Conservation (phyloP, 2,113 vertebrate species). For the Toxostoma redivivum region DNA sequence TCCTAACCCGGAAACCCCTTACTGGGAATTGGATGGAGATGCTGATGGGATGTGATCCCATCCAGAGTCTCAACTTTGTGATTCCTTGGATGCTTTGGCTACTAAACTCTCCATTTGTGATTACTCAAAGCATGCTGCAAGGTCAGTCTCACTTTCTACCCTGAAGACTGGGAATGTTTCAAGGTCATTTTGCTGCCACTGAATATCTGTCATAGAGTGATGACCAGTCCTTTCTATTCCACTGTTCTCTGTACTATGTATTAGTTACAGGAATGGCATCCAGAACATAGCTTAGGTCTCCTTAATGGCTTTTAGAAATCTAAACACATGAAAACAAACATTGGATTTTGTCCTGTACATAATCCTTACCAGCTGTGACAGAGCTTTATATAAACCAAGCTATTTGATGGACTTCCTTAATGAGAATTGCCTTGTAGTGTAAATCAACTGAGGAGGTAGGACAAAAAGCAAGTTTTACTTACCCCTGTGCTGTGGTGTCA, state of each 20-base stretch:
- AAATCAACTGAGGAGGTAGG: neutral
- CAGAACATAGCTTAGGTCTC: neutral
- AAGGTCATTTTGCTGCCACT: neutral
- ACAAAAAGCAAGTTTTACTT: neutral
- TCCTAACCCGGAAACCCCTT: neutral
- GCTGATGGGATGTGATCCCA: neutral
- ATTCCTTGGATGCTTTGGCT: neutral
- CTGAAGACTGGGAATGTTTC: neutral
- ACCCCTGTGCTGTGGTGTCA: neutral
- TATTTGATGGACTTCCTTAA: slow-evolving; percentile 27
- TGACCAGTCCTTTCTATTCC: neutral
- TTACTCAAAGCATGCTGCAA: neutral
- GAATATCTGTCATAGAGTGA: neutral
- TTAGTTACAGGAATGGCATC: slow-evolving; percentile 15
- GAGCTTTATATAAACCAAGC: neutral
- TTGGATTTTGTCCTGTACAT: neutral
- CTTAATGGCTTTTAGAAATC: slow-evolving; percentile 21
- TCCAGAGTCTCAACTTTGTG: neutral
- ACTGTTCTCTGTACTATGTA: neutral
- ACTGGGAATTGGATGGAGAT: neutral
- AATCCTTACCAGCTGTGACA: slow-evolving; percentile 39
- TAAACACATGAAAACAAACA: slow-evolving; percentile 49
- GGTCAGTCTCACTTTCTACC: neutral
- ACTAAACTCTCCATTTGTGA: neutral
- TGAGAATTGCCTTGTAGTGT: neutral